Percentiles rank a stretch among this genome's conserved stretches.
phyloP scores from a whole-genome alignment of 2,797 vertebrate species.

The Typhlichthys subterraneus region DNA sequence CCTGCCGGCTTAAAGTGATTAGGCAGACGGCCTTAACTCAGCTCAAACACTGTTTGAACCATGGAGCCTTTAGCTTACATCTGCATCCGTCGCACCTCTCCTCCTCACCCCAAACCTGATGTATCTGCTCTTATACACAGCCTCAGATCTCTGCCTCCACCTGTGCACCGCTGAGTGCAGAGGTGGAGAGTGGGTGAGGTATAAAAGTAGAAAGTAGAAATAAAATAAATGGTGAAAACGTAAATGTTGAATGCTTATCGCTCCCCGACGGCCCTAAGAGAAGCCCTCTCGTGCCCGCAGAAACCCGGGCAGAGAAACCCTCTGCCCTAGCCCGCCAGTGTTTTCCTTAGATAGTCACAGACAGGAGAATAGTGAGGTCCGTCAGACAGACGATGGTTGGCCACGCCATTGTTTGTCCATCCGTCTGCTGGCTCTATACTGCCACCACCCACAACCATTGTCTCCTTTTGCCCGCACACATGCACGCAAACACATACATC shows the following conservation, averaged over 20 bases:
- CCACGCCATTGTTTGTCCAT: conserved; percentile 64
- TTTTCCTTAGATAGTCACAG: conserved; percentile 45
- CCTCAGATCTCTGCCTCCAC: conserved; percentile 26
- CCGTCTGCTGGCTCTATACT: conserved; percentile 38
- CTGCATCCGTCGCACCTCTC: conserved; percentile 47
- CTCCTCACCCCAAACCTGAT: not conserved
- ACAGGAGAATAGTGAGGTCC: conserved; percentile 52
- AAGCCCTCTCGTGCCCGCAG: not conserved
- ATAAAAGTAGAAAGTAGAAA: conserved; percentile 10
- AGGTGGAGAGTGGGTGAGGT: conserved; percentile 43
- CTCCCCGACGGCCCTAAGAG: conserved; percentile 15
- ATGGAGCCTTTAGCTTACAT: conserved; percentile 52
- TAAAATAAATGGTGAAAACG: not conserved
- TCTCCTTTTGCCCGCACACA: conserved; percentile 1
- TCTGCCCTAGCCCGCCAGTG: conserved; percentile 35
- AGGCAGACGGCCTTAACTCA: conserved; percentile 75
- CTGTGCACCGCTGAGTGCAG: conserved; percentile 48
- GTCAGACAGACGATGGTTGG: conserved; percentile 70
- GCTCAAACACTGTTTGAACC: conserved; percentile 72
- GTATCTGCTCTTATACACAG: conserved; percentile 10
- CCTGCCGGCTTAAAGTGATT: conserved; percentile 74
- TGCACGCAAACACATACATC: not conserved
- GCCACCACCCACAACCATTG: not conserved
- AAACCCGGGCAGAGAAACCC: conserved; percentile 38
- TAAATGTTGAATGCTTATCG: conserved; percentile 27